phyloP scores from a whole-genome alignment of 2,888 invertebrate genomes.

The Anaspis maculata region DNA sequence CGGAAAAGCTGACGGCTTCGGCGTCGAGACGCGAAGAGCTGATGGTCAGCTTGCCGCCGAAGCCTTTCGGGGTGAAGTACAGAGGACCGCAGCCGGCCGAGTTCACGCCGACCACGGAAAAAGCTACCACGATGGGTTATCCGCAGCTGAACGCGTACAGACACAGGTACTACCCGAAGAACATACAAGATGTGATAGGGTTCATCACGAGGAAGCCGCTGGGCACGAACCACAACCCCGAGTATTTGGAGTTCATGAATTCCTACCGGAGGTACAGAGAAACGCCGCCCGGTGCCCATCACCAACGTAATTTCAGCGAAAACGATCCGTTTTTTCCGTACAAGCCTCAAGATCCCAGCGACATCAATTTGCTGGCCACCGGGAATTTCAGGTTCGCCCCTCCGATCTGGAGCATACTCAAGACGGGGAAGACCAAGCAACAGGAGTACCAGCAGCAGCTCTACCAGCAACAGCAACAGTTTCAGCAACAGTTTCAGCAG shows the following conservation, averaged over 20 bases:
- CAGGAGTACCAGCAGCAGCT: neutral
- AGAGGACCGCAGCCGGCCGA: conserved; percentile 27
- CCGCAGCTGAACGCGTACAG: conserved; percentile 19
- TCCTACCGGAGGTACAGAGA: conserved; percentile 3
- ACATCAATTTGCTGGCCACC: conserved; percentile 64
- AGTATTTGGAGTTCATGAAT: neutral
- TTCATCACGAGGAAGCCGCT: too few species aligned
- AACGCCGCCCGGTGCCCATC: too few species aligned
- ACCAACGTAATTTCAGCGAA: conserved; percentile 1
- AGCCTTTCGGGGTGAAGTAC: conserved; percentile 27
- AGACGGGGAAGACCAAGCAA: conserved; percentile 2
- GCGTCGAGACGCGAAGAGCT: conserved; percentile 6
- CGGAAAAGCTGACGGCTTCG: conserved; percentile 11
- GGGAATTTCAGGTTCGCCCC: conserved; percentile 42
- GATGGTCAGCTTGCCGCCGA: conserved; percentile 13
- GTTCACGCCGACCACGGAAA: conserved; percentile 21
- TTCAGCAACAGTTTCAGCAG: neutral
- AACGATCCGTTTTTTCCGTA: conserved; percentile 59
- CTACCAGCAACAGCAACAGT: neutral
- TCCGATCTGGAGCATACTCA: conserved; percentile 27
- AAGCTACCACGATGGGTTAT: conserved; percentile 20
- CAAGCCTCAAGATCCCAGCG: conserved; percentile 65
- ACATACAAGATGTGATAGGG: conserved; percentile 35
- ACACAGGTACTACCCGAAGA: conserved; percentile 26
- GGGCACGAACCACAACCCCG: conserved; percentile 7